Conservation (phyloP, 2,888 invertebrate species). For the Andrena flavipes region DNA sequence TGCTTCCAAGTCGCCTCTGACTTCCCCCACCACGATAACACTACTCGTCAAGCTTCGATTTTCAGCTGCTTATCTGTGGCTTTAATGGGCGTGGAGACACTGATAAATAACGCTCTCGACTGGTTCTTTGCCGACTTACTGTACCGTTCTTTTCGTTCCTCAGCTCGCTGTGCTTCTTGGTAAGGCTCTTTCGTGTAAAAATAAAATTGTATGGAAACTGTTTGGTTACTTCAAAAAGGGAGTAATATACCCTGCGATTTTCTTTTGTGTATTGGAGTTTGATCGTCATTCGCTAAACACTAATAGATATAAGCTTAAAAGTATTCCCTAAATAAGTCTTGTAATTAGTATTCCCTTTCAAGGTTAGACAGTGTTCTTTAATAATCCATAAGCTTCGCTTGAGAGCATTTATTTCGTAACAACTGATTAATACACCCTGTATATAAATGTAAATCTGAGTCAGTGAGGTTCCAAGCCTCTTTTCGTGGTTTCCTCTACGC, state of each 20-base stretch:
- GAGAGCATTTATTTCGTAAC: neutral
- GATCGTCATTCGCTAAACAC: too few species aligned
- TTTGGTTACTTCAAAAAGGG: too few species aligned
- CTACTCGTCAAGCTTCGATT: neutral
- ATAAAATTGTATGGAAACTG: neutral
- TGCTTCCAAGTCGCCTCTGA: neutral
- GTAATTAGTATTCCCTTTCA: neutral
- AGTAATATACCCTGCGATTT: too few species aligned
- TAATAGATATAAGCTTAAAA: neutral
- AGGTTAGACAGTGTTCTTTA: neutral
- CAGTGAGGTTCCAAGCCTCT: conserved; percentile 9
- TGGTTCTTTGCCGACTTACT: neutral
- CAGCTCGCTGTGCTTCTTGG: neutral
- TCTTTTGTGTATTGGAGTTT: too few species aligned
- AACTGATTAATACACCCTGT: conserved; percentile 20
- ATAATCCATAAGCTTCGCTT: neutral
- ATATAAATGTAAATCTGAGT: conserved; percentile 17
- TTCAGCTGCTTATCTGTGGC: conserved; percentile 12
- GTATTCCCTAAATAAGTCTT: neutral
- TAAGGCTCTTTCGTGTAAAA: neutral
- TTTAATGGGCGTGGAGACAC: conserved; percentile 4
- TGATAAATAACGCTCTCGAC: neutral
- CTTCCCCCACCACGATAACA: neutral
- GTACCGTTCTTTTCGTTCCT: neutral
- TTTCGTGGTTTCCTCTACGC: conserved; percentile 38